Base-by-base conservation (phyloP, 2,113 vertebrate genomes). In the Halichoerus grypus region DNA sequence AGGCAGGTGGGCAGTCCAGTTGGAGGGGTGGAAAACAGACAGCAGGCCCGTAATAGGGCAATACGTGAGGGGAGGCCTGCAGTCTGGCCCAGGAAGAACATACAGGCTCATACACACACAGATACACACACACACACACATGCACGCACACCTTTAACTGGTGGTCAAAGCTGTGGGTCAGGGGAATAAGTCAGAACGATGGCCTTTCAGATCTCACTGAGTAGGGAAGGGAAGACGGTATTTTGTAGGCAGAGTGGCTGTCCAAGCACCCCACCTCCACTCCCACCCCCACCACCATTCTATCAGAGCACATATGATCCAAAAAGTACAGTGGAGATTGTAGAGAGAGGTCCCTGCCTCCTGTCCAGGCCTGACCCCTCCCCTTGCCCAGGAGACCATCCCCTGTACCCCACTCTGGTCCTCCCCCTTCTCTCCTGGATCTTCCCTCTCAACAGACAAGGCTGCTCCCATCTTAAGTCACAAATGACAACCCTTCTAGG, bases 321-420 rank as follows among this genome's bases (percentile, higher is more conserved):
- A 3, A 22, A 57, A 80, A 10, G 31, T 18, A 59, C 61, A 39
- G 49, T 1, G 2, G 59, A 24, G 28, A 69, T 15, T 7, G 36
- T 7, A 36, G 36, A 46, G 18, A n/a, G 28, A 9, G 24, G 33
- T 28, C 57, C 42, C 26, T n/a, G n/a, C 26, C 49, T 26, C 42
- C 83, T 0, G 19, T 4, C 39, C 77, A 63, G 76, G 13, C 22
- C 51, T 6, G 39, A 19, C 33, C n/a, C 71, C 53, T 51, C 22
- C 39, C 49, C 39, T 13, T 19, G 91, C 46, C 24, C 74, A 21
- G 51, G 51, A 51, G 21, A 22, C 51, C 93, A 39, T 9, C 28
- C 11, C 18, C 2, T 19, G 7, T 11, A 5, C 13, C 42, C 7
- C 36, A 15, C 55, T 28, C 4, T 0, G 28, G 19, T 18, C 13